A percentile compares a stretch with the other conserved stretches of the same genome.
phyloP scores from a whole-genome alignment of 2,797 vertebrate genomes.

The Mus spretus region DNA sequence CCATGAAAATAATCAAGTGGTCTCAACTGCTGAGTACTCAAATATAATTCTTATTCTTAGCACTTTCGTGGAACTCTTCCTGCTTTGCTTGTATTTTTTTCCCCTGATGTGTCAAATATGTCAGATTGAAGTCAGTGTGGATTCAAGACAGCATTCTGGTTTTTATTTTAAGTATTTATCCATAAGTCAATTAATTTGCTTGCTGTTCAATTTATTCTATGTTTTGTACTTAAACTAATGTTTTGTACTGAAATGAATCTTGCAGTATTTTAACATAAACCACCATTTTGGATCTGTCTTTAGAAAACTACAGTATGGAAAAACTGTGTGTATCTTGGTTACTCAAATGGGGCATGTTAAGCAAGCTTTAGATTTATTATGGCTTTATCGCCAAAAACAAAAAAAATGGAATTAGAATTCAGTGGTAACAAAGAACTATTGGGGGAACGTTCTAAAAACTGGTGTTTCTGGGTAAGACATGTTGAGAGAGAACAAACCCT shows the following conservation, averaged over 20 bases:
- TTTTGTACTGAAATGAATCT: slow-evolving; percentile 40
- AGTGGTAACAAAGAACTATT: slow-evolving; percentile 13
- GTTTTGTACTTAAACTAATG: background rate
- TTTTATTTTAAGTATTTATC: background rate
- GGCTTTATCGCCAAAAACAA: background rate
- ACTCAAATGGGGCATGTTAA: slow-evolving; percentile 35
- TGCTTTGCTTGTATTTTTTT: slow-evolving; percentile 62
- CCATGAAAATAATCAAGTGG: background rate
- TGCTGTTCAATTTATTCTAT: slow-evolving; percentile 51
- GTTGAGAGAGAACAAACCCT: slow-evolving; percentile 23
- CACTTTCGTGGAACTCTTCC: background rate
- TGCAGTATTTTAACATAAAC: slow-evolving; percentile 35
- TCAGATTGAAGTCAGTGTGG: slow-evolving; percentile 56
- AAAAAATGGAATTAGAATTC: background rate
- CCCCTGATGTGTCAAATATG: slow-evolving; percentile 39
- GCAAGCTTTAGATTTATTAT: slow-evolving; percentile 5
- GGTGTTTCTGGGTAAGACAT: background rate
- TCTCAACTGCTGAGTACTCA: background rate
- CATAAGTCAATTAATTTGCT: slow-evolving; percentile 35
- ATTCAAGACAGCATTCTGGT: slow-evolving; percentile 11
- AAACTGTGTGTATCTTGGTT: background rate
- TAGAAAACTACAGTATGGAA: slow-evolving; percentile 41
- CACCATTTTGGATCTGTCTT: slow-evolving; percentile 27
- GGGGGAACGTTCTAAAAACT: slow-evolving; percentile 16
- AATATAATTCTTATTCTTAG: background rate